Evolutionary conservation across 1,140 invertebrate species (phyloP), one percentile per base, ranked within the genome.

Genomic region (Monochamus saltuarius): DNA sequence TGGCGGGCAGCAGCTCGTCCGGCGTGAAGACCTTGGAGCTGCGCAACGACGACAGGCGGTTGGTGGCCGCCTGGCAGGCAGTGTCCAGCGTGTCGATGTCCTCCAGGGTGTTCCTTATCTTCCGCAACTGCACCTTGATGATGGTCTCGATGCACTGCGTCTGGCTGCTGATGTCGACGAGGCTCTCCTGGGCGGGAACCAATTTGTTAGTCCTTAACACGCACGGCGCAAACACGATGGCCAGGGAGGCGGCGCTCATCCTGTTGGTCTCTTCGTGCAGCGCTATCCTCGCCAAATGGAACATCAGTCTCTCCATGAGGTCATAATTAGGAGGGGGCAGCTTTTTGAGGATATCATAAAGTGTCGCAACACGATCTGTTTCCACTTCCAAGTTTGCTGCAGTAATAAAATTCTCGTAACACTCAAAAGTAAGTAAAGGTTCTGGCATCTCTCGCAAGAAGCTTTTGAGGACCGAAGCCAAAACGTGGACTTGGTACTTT

Each of bases 161-260:
- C 73, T 91, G 89, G 9, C 86, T 81, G 60, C 86, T 83, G 58
- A 92, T 90, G 71, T 91, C 89, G 67, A 88, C 86, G 49, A 96
- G 80, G 66, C 91, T 91, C 73, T 94, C 94, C 77, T 97, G 94
- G 11, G 93, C 94, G 34, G 92, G 91, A 50, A 95, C 82, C 43
- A 85, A 77, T 73, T 92, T 88, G 75, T 91, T 91, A 35, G 92
- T 93, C 49, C 94, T 82, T 56, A 98, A 79, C 51, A 98, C 90
- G 77, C 94, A 97, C 7, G 95, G 95, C 9, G 94, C 94, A 80
- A 97, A 97, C 43, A 98, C 92, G 65, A 97, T 95, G 13, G 95
- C 92, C 52, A 98, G 78, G 39, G 92, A 91, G 68, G 91, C 91
- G 0, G 92, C 83, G 63, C 88, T 92, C 95, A 98, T 98, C 58